Evolutionary conservation across 1,140 invertebrate genomes (phyloP).

Genomic region (Caenorhabditis remanei): DNA sequence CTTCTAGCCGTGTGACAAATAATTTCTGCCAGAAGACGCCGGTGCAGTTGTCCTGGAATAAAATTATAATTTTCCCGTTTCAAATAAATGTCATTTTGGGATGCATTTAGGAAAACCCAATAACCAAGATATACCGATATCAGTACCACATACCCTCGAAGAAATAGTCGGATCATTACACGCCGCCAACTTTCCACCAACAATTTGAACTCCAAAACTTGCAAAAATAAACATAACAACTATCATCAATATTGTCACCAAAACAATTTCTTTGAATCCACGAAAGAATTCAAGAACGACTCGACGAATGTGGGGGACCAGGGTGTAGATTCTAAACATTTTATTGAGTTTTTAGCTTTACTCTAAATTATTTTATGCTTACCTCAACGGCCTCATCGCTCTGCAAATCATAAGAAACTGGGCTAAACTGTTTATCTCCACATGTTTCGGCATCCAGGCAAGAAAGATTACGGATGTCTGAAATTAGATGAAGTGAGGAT

Average conservation of each 20-base stretch:
- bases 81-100: neutral
- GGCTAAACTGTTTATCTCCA: slow-evolving; percentile 90
- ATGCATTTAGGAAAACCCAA: too few relatives aligned
- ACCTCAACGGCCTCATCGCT: slow-evolving; percentile 89
- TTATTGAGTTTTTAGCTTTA: neutral
- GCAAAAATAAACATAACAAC: slow-evolving; percentile 99
- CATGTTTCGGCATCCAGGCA: slow-evolving; percentile 94
- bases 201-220: slow-evolving; percentile 96
- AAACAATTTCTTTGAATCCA: slow-evolving; percentile 97
- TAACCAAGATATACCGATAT: too few relatives aligned
- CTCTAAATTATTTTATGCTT: neutral
- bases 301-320: slow-evolving; percentile 99
- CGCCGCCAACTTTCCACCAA: slow-evolving; percentile 92
- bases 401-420: slow-evolving; percentile 95
- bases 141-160: slow-evolving; percentile 62
- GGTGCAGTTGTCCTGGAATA: slow-evolving; percentile 87
- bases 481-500: slow-evolving; percentile 58
- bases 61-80: neutral
- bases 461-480: slow-evolving; percentile 93
- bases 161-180: slow-evolving; percentile 90
- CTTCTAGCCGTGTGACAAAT: slow-evolving; percentile 98
- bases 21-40: slow-evolving; percentile 94
- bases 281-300: slow-evolving; percentile 98
- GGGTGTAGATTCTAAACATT: slow-evolving; percentile 88
- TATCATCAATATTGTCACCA: slow-evolving; percentile 91